Evolutionary conservation across 2,888 invertebrate species (phyloP), one percentile per base, ranked within the genome.

Genomic region (Agrochola lychnidis): DNA sequence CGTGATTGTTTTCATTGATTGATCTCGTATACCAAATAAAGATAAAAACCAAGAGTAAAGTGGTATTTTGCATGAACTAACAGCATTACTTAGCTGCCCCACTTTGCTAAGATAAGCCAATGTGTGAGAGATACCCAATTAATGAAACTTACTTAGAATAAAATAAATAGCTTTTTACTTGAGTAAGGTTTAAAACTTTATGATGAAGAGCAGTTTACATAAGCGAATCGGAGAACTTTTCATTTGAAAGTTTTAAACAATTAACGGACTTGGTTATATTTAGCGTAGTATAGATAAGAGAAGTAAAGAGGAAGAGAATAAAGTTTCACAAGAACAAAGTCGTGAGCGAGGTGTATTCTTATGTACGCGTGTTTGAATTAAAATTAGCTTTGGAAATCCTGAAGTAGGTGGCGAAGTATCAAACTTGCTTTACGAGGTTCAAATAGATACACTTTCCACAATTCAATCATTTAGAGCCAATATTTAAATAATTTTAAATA

Each of bases 171-270:
- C 25, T 72, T 72, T 69, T 78, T 64, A 56, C 40, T 74, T 68
- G 45, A 68, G 69, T 59, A 81, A 75, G 30, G 48, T 77, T 81
- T 25, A 42, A 62, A 86, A 82, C 75, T 79, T 79, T 63, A 67
- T 40, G 45, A 68, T 81, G 70, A 72, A 75, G 66, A 63, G 66
- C 64, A 53, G 78, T 80, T 75, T 82, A 82, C 61, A 74, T 78
- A 76, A 78, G 64, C 53, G 75, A 80, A 79, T 79, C 64, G 40
- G 53, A 76, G 68, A 84, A 80, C 64, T 78, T 62, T 86, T 73
- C 75, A 81, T 76, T 78, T 69, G 71, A 82, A 82, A 87, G 75
- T 87, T 85, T 76, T 48, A 73, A 79, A 79, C 73, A 83, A 87
- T 87, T 87, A 85, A 79, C 73, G 67, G 67, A 76, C 76, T 86